Conservation (phyloP, 1,140 invertebrate genomes). For the Rhyzopertha dominica region DNA sequence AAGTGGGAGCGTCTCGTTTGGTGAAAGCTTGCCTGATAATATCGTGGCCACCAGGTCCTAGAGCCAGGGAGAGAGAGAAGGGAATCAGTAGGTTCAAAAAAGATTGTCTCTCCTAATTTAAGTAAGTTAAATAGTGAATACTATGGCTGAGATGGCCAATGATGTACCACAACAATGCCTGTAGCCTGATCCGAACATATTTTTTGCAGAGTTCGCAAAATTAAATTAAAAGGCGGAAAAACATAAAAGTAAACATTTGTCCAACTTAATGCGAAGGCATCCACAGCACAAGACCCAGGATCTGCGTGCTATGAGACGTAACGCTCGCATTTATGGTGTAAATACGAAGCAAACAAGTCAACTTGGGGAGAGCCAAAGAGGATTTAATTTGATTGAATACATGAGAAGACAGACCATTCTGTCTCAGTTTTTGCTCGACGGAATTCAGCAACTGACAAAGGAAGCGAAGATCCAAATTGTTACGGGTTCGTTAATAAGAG, state of each 20-base stretch:
- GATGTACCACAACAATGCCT: slow-evolving; percentile 22
- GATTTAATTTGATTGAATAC: too few relatives aligned
- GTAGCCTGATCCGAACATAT: slow-evolving; percentile 18
- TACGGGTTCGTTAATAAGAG: too few relatives aligned
- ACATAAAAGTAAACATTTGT: slow-evolving; percentile 23
- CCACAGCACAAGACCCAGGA: neutral
- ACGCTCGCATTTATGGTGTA: slow-evolving; percentile 14
- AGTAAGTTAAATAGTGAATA: slow-evolving; percentile 25
- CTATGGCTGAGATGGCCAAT: slow-evolving; percentile 24
- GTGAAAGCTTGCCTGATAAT: too few relatives aligned
- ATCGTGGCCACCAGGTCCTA: too few relatives aligned
- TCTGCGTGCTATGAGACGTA: slow-evolving; percentile 8
- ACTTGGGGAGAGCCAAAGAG: slow-evolving; percentile 18
- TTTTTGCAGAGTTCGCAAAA: slow-evolving; percentile 21
- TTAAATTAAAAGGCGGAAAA: slow-evolving; percentile 24
- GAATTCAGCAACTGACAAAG: too few relatives aligned
- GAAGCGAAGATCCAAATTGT: too few relatives aligned
- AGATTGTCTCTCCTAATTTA: slow-evolving; percentile 19
- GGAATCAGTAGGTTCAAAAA: slow-evolving; percentile 17
- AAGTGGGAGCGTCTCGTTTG: too few relatives aligned
- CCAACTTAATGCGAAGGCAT: slow-evolving; percentile 1
- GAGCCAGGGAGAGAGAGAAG: slow-evolving; percentile 10
- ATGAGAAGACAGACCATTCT: too few relatives aligned
- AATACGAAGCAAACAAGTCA: slow-evolving; percentile 19
- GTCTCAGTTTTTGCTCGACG: too few relatives aligned